A percentile compares a stretch with the other conserved stretches of the same genome.
These are phyloP conservation scores for Sarcoramphus papa DNA, from an alignment of 2,797 vertebrate species.

Conservation along the genomic window DNA sequence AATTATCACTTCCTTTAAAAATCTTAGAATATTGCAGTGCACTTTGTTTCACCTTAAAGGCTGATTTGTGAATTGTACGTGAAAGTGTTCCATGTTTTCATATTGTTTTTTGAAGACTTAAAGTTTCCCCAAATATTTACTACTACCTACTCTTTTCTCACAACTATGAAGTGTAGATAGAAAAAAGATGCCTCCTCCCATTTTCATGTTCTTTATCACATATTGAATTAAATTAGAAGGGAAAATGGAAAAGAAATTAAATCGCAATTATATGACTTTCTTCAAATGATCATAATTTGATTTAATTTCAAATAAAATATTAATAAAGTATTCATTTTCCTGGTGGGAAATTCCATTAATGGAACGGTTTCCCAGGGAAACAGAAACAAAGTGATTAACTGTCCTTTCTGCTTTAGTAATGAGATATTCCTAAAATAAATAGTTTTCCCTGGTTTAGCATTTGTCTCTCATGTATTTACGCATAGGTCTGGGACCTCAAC, in stretches of 20 bases:
- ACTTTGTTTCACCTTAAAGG: not conserved
- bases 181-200: not conserved
- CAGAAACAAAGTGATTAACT: not conserved
- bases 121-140: not conserved
- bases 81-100: not conserved
- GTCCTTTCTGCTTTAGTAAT: not conserved
- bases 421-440: not conserved
- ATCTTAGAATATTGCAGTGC: not conserved
- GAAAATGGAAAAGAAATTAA: not conserved
- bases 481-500: not conserved
- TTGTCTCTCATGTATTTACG: not conserved
- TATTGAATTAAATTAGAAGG: not conserved
- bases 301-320: conserved; percentile 13
- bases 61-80: not conserved
- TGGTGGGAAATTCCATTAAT: not conserved
- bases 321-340: not conserved
- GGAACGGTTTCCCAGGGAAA: not conserved
- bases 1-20: not conserved
- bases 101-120: not conserved
- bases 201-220: not conserved
- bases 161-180: not conserved
- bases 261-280: not conserved
- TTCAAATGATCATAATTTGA: not conserved
- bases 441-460: not conserved
- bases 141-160: not conserved